These are phyloP conservation scores for Antitype chi DNA, from an alignment of 2,888 invertebrate genomes.

Conservation along the genomic window DNA sequence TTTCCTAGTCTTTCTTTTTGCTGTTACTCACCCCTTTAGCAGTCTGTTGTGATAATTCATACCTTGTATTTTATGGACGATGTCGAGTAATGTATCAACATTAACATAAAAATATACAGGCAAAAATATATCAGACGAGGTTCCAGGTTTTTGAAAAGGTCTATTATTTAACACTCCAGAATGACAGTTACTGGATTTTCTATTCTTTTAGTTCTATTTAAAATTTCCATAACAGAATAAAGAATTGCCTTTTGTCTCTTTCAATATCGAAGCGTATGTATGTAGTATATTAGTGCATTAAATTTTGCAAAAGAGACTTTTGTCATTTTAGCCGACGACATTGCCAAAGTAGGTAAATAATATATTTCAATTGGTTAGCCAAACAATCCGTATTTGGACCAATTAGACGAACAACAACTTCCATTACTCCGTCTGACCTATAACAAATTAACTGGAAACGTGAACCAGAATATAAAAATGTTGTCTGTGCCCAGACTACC, in stretches of 20 bases:
- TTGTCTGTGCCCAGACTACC: slow-evolving; percentile 14
- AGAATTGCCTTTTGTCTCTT: not conserved
- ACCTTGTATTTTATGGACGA: slow-evolving; percentile 17
- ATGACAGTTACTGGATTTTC: not conserved
- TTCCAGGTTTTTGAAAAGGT: not conserved
- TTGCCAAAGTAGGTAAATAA: slow-evolving; percentile 14
- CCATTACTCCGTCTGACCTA: slow-evolving; percentile 52
- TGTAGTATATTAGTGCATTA: not conserved
- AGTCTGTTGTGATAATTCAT: slow-evolving; percentile 38
- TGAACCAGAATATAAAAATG: slow-evolving; percentile 26
- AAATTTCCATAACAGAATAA: not conserved
- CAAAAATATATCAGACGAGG: slow-evolving; percentile 5
- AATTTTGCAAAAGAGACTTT: not conserved
- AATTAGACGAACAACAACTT: slow-evolving; percentile 38
- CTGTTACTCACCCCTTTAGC: slow-evolving; percentile 28
- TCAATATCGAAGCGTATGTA: not conserved
- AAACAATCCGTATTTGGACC: slow-evolving; percentile 50
- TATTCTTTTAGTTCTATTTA: not conserved
- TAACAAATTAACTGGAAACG: slow-evolving; percentile 48
- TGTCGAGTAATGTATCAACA: slow-evolving; percentile 21
- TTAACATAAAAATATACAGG: slow-evolving; percentile 17
- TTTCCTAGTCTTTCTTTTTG: slow-evolving; percentile 23
- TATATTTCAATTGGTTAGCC: slow-evolving; percentile 19
- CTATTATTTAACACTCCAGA: slow-evolving; percentile 8
- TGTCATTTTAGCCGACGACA: not conserved